phyloP scores from a whole-genome alignment of 92 coral and sea anemone genomes.

The Umimayanthus chanpuru region DNA sequence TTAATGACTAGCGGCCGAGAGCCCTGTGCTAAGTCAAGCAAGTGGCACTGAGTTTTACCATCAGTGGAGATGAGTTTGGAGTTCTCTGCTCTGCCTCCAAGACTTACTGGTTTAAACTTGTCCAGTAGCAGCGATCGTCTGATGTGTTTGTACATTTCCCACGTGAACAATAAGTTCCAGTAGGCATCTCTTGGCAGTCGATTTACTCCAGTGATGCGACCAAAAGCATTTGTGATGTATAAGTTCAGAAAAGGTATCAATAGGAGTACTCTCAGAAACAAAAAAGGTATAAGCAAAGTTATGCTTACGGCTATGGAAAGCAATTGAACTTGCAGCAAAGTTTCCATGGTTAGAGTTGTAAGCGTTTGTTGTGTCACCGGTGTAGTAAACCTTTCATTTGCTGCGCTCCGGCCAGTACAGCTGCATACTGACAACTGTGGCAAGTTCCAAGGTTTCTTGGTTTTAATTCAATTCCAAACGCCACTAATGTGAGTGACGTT shows the following conservation, averaged over 20 bases:
- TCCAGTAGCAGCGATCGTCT: slow-evolving; percentile 43
- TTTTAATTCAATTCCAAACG: slow-evolving; percentile 5
- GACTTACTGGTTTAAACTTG: slow-evolving; percentile 7
- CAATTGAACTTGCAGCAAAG: background rate
- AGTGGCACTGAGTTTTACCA: slow-evolving; percentile 41
- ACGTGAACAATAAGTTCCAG: slow-evolving; percentile 47
- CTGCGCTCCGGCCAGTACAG: background rate
- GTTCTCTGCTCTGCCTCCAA: slow-evolving; percentile 40
- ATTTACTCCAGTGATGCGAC: background rate
- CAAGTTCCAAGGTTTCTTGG: background rate
- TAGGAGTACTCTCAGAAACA: slow-evolving; percentile 11
- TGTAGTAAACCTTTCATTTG: background rate
- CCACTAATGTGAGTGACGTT: slow-evolving; percentile 21
- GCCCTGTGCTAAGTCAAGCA: slow-evolving; percentile 45
- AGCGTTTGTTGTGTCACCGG: background rate
- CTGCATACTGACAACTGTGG: background rate
- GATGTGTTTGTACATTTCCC: slow-evolving; percentile 53
- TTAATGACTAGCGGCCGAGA: background rate
- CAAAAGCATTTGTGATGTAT: slow-evolving; percentile 14
- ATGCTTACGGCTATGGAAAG: slow-evolving; percentile 12
- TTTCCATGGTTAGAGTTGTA: background rate
- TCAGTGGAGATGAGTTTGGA: slow-evolving; percentile 43
- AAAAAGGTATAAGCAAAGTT: background rate
- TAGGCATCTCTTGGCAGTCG: slow-evolving; percentile 8
- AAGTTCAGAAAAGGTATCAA: slow-evolving; percentile 13